phyloP scores from a whole-genome alignment of 2,888 invertebrate species.

The Mimachlamys varia region DNA sequence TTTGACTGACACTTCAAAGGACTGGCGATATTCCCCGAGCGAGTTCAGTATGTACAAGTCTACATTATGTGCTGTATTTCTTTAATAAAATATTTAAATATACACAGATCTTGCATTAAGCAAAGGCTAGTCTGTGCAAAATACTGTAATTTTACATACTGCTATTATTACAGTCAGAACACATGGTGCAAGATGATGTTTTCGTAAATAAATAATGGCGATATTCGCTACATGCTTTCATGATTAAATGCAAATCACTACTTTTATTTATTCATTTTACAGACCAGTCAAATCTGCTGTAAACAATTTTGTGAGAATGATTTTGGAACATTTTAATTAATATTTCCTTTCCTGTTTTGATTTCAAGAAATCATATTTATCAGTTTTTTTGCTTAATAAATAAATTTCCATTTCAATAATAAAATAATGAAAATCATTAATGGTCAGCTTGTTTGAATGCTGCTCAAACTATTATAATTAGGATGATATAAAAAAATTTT shows the following conservation, averaged over 20 bases:
- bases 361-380: no score
- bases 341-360: background rate
- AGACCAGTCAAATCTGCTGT: background rate
- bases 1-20: background rate
- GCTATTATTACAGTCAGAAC: background rate
- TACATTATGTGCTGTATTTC: background rate
- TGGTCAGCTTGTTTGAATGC: no score
- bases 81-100: background rate
- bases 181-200: background rate
- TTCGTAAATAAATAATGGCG: background rate
- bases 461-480: no score
- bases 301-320: background rate
- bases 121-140: background rate
- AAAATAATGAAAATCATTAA: no score
- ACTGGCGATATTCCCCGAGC: background rate
- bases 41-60: background rate
- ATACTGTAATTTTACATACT: background rate
- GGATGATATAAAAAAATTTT: no score
- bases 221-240: background rate
- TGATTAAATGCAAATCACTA: background rate
- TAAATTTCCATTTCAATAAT: no score
- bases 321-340: background rate
- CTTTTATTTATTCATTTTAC: background rate
- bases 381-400: no score
- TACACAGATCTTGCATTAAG: background rate